Evolutionary conservation across 2,797 vertebrate genomes (phyloP).

Genomic region (Anomalospiza imberbis): DNA sequence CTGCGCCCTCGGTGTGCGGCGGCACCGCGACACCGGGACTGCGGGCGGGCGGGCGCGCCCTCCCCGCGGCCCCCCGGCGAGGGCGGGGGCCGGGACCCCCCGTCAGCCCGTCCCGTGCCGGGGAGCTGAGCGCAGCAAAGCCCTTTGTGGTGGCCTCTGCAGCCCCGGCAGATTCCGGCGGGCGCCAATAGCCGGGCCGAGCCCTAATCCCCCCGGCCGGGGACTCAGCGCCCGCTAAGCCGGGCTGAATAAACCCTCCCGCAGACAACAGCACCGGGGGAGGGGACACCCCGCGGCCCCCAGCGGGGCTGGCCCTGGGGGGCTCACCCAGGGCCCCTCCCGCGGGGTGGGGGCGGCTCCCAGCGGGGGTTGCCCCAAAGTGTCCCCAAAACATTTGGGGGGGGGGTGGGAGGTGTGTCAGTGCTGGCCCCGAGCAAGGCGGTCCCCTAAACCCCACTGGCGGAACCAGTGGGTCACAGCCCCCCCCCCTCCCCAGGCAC

Average conservation of each 20-base stretch:
- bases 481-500: too few species aligned
- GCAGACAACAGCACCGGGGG: neutral
- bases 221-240: conserved; percentile 40
- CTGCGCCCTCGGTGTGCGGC: rapidly evolving
- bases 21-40: neutral
- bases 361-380: neutral
- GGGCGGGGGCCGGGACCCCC: conserved; percentile 7
- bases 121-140: conserved; percentile 60
- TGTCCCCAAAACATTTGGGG: neutral
- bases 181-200: conserved; percentile 4
- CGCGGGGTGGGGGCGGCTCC: neutral
- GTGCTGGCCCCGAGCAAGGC: rapidly evolving
- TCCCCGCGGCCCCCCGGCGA: neutral
- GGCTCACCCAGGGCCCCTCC: neutral
- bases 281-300: neutral
- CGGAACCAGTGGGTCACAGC: neutral
- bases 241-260: conserved; percentile 13
- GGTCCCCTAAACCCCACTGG: neutral
- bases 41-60: neutral
- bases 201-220: conserved; percentile 32
- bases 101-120: neutral
- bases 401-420: neutral
- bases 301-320: neutral
- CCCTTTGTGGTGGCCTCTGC: conserved; percentile 37
- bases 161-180: conserved; percentile 37